Evolutionary conservation across 2,113 vertebrate genomes (phyloP).

Genomic region (Apistogramma diplotaenia): DNA sequence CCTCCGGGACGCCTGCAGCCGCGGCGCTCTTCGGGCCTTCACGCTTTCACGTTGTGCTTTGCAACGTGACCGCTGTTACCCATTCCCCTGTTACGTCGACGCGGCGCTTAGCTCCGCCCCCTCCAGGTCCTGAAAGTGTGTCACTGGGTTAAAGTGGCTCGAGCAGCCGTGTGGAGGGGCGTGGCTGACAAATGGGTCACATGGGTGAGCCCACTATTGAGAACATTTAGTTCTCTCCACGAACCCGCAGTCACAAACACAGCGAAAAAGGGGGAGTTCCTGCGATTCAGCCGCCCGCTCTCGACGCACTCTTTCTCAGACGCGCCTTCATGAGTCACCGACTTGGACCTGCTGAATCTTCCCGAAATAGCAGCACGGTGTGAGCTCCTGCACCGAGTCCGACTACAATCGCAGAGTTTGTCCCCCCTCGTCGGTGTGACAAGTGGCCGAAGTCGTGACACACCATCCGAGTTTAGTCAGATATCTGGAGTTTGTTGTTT

Average conservation of each 20-base stretch:
- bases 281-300: not conserved
- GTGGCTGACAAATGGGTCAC: constrained; percentile 69
- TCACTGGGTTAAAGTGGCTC: constrained; percentile 83
- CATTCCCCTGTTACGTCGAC: constrained; percentile 32
- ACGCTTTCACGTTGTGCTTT: constrained; percentile 45
- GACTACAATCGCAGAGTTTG: not conserved
- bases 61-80: constrained; percentile 68
- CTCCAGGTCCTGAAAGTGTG: constrained; percentile 74
- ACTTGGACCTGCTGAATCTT: not conserved
- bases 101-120: constrained; percentile 40
- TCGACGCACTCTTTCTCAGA: not conserved
- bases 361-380: not conserved
- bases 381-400: not conserved
- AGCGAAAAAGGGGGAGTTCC: constrained; percentile 20
- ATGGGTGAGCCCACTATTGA: constrained; percentile 59
- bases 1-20: not conserved
- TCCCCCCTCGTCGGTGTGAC: not conserved
- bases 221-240: constrained; percentile 74
- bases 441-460: constrained; percentile 9
- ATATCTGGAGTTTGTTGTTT: not conserved
- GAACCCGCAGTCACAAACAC: constrained; percentile 36
- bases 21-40: not conserved
- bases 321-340: not conserved
- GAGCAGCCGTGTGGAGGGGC: constrained; percentile 37
- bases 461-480: not conserved